Evolutionary conservation across 2,797 vertebrate species (phyloP).

Genomic region (Falco concolor): DNA sequence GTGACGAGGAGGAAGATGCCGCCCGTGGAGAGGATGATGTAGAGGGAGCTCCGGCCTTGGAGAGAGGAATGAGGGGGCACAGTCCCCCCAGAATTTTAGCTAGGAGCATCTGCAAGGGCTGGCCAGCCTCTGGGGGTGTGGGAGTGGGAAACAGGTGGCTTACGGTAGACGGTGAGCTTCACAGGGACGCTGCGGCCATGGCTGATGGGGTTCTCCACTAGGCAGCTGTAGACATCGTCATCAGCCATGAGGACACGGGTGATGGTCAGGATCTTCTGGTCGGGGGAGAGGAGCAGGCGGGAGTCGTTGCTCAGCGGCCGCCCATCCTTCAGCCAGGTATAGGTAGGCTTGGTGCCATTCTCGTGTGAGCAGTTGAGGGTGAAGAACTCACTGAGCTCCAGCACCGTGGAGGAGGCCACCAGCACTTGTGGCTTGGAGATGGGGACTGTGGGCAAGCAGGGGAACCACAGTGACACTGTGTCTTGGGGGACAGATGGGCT

Average conservation of each 20-base stretch:
- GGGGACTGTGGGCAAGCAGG: slow-evolving; percentile 76
- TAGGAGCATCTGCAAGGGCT: neutral
- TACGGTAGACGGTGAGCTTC: slow-evolving; percentile 94
- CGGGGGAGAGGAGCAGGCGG: slow-evolving; percentile 86
- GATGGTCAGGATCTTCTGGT: slow-evolving; percentile 94
- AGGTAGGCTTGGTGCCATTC: slow-evolving; percentile 91
- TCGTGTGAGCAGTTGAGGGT: slow-evolving; percentile 91
- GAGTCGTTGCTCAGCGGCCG: slow-evolving; percentile 88
- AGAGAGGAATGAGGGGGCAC: neutral
- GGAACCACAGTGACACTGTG: accelerated
- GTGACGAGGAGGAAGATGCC: slow-evolving; percentile 98
- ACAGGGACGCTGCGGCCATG: slow-evolving; percentile 85
- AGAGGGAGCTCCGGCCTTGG: slow-evolving; percentile 92
- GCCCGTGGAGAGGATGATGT: slow-evolving; percentile 95
- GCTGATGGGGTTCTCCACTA: slow-evolving; percentile 93
- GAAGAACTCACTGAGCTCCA: slow-evolving; percentile 93
- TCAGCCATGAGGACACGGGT: slow-evolving; percentile 88
- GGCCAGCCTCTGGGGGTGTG: neutral
- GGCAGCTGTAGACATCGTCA: slow-evolving; percentile 88
- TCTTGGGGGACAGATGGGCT: accelerated
- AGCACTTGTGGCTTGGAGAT: slow-evolving; percentile 90
- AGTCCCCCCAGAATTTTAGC: neutral
- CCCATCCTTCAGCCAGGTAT: slow-evolving; percentile 91
- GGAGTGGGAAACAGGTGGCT: slow-evolving; percentile 47
- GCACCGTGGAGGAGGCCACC: slow-evolving; percentile 89